A percentile compares a stretch with the other conserved stretches of the same genome.
phyloP scores from a whole-genome alignment of 2,888 invertebrate genomes.

The Sinelater perroti region DNA sequence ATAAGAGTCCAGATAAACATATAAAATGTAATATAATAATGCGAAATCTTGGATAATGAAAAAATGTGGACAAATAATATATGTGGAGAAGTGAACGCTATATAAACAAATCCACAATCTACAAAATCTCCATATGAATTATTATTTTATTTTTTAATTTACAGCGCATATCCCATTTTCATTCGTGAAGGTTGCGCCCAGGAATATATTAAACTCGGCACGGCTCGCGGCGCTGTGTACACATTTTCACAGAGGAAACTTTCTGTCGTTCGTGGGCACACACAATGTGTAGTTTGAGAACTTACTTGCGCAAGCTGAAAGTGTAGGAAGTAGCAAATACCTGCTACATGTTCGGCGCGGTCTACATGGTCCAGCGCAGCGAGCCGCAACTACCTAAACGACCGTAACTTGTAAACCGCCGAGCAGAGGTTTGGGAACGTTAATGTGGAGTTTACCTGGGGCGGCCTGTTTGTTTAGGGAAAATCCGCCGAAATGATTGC shows the following conservation, averaged over 20 bases:
- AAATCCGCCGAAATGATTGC: conserved; percentile 35
- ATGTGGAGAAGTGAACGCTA: too few relatives aligned
- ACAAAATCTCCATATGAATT: too few relatives aligned
- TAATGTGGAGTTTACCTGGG: conserved; percentile 33
- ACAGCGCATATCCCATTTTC: too few relatives aligned
- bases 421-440: conserved; percentile 19
- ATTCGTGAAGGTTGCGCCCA: too few relatives aligned
- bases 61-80: too few relatives aligned
- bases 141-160: too few relatives aligned
- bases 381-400: conserved; percentile 23
- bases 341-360: conserved; percentile 11
- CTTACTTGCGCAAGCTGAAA: conserved; percentile 4
- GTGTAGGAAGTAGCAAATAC: conserved; percentile 16
- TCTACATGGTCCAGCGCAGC: conserved; percentile 21
- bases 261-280: not conserved
- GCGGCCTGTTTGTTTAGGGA: conserved; percentile 30
- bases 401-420: conserved; percentile 16
- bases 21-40: too few relatives aligned
- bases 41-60: too few relatives aligned
- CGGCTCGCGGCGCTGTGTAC: not conserved
- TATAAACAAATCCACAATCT: too few relatives aligned
- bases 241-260: not conserved
- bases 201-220: too few relatives aligned
- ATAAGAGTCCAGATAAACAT: too few relatives aligned
- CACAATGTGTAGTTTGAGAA: conserved; percentile 4